phyloP scores from a whole-genome alignment of 2,113 vertebrate genomes.

The Merops nubicus region DNA sequence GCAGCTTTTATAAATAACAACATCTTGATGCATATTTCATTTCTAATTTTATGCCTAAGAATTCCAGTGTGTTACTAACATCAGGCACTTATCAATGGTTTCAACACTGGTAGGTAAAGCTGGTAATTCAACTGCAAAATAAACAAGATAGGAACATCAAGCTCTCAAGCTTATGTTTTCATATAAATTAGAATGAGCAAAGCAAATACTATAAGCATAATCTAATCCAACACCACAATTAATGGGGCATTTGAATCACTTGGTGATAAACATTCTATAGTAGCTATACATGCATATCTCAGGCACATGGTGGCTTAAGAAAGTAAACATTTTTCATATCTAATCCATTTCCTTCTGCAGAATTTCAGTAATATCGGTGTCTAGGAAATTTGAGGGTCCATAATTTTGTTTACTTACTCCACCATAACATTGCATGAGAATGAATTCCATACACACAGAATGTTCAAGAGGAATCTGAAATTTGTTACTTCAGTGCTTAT shows the following conservation, averaged over 20 bases:
- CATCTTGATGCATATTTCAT: not conserved
- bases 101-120: not conserved
- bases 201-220: not conserved
- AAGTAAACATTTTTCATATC: slow-evolving; percentile 2
- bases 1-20: not conserved
- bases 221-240: not conserved
- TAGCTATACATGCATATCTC: not conserved
- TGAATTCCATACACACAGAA: not conserved
- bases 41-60: not conserved
- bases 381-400: not conserved
- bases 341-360: not conserved
- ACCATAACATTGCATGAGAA: not conserved
- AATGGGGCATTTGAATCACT: not conserved
- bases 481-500: not conserved
- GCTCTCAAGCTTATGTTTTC: not conserved
- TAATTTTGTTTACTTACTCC: not conserved
- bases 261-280: not conserved
- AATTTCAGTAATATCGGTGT: not conserved
- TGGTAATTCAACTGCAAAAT: not conserved
- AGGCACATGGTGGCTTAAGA: not conserved
- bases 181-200: not conserved
- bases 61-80: not conserved
- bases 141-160: not conserved
- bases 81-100: not conserved
- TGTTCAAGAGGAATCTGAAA: rapidly evolving